Base-by-base conservation (phyloP, 2,113 vertebrate species). In the Chlorodrepanis virens region DNA sequence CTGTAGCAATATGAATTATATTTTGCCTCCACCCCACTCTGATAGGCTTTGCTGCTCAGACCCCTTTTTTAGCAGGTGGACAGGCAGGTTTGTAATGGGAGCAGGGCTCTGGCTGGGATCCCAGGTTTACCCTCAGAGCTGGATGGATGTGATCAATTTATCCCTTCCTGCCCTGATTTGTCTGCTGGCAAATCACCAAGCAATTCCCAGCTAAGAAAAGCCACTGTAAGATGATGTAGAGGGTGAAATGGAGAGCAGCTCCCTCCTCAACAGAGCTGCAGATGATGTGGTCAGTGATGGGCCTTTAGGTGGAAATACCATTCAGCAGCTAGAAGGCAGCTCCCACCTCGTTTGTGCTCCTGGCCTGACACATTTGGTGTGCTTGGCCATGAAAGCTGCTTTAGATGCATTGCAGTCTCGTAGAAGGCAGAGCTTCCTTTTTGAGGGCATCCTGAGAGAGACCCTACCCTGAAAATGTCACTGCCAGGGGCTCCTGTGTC, bases 171-270 rank as follows among this genome's bases (percentile, higher is more conserved):
- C 92, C 61, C 90, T 86, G 68, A 94, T 96, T 93, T 96, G 87
- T 93, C 82, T 93, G 90, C 79, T 96, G 95, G 93, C 94, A 94
- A 94, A 90, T 86, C 82, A 92, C 94, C 95, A 96, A 96, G 95
- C 93, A 93, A 94, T 97, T 96, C 91, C 68, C 74, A 90, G 90
- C 93, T 96, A 87, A 94, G 87, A 85, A 97, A 97, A 92, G 85
- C 77, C 60, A 0, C 76, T 92, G 75, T 67, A 75, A 80, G 59
- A 88, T 90, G 85, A 94, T 93, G 70, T 52, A 96, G 44, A 81
- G 79, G 71, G 71, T 88, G 75, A 90, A 88, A 92, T 67, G 71
- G 67, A 94, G 71, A 94, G 85, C 85, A 94, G 87, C 74, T 96
- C 75, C 78, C 88, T 94, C 83, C 82, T 95, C 85, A 93, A 49